Conservation (phyloP, 2,113 vertebrate species). For the Prionailurus bengalensis region DNA sequence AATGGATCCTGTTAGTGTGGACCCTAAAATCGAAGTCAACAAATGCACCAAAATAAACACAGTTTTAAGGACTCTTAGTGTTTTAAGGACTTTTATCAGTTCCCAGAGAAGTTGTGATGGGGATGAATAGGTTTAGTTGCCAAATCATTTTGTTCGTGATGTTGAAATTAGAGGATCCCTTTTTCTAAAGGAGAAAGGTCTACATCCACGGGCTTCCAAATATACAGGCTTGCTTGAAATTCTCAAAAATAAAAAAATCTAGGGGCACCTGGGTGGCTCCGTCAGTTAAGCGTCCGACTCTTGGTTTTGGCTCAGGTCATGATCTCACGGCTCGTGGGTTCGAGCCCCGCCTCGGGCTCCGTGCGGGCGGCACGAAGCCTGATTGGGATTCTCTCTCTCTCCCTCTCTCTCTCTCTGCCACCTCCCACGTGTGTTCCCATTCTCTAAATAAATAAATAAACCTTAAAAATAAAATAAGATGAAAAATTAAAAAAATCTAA, state of each 20-base stretch:
- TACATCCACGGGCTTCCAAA: slow-evolving; percentile 3
- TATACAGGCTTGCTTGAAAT: neutral
- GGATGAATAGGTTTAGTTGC: neutral
- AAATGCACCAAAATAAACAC: neutral
- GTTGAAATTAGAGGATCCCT: neutral
- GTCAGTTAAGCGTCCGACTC: too few relatives aligned
- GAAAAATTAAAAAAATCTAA: too few relatives aligned
- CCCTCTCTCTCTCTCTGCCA: too few relatives aligned
- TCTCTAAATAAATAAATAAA: too few relatives aligned
- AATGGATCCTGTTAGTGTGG: neutral
- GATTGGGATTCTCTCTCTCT: too few relatives aligned
- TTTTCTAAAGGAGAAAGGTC: slow-evolving; percentile 18
- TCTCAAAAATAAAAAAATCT: neutral
- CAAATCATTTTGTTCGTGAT: slow-evolving; percentile 22
- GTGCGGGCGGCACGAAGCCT: too few relatives aligned
- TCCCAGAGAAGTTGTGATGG: neutral
- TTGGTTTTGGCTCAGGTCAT: too few relatives aligned
- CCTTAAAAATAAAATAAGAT: too few relatives aligned
- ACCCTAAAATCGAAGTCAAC: slow-evolving; percentile 10
- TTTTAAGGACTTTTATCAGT: slow-evolving; percentile 29
- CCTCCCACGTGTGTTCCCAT: too few relatives aligned
- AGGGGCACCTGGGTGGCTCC: too few relatives aligned
- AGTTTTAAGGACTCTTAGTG: slow-evolving; percentile 30
- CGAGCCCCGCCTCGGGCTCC: too few relatives aligned
- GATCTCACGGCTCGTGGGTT: too few relatives aligned